Evolutionary conservation across 2,888 invertebrate species (phyloP), one percentile per base, ranked within the genome.

Genomic region (Cordilura impudica): DNA sequence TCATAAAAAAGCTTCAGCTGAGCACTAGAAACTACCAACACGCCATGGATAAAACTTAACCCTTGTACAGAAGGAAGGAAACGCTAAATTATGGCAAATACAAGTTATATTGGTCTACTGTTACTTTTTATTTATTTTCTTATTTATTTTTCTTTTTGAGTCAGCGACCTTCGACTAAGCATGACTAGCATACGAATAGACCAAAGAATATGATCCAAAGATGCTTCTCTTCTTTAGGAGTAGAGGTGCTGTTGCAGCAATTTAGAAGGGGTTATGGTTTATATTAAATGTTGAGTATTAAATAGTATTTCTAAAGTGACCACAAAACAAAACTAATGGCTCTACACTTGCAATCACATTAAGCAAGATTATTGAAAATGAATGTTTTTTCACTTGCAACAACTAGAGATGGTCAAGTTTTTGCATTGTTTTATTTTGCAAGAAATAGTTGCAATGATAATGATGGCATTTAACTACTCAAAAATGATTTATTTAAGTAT

Each of bases 81-180:
- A 71, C 53, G 23, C 14, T 74, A 79, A 74, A 74, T 79, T 74
- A 61, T 79, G 74, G 78, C 54, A 74, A 74, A 79, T 66, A 67
- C 61, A 54, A 71, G 47, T 71, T 45, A 18, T 66, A 79, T 65
- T 70, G 49, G 65, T 60, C 35, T 23, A 19, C 14, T 47, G 70
- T 78, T 69, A 70, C 29, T 16, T 56, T 43, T n/a, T 19, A 0
- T 2, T 26, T 4, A 56, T 8, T 45, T 1, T 23, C n/a, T n/a
- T n/a, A n/a, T n/a, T 26, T 26, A 26, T 16, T 60, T 66, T 43
- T 56, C 1, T 39, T 26, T 53, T 21, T 53, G 35, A n/a, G 10
- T 4, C 19, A 45, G 10, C 4, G 35, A 61, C 53, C 31, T 61
- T 69, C 45, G 12, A 21, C 23, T 26, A 67, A 75, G 26, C 74